A percentile compares a stretch with the other conserved stretches of the same genome.
Conservation (phyloP, 2,888 invertebrate genomes). For the Nipponacmea schrenckii region DNA sequence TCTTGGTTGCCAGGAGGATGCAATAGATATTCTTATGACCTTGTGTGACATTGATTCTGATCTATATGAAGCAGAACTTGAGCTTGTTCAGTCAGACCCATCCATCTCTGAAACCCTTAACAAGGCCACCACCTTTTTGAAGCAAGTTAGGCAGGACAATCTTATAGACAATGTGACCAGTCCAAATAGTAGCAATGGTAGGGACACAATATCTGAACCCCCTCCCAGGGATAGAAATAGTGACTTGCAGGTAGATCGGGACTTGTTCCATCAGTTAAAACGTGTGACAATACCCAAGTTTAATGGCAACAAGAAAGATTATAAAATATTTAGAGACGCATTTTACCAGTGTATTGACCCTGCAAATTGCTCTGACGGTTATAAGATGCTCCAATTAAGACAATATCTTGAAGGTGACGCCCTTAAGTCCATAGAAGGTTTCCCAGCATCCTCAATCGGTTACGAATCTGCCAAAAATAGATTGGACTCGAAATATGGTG, state of each 20-base stretch:
- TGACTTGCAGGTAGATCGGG: neutral
- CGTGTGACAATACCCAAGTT: no score
- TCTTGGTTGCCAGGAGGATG: neutral
- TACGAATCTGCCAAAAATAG: neutral
- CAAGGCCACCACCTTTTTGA: no score
- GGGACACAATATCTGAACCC: no score
- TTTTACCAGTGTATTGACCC: neutral
- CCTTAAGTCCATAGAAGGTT: neutral
- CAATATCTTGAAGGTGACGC: neutral
- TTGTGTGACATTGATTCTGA: neutral
- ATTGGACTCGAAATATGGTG: no score
- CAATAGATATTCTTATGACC: neutral
- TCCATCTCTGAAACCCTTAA: no score
- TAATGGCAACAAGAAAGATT: neutral
- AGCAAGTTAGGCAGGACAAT: no score
- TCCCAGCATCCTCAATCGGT: neutral
- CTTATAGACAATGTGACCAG: no score
- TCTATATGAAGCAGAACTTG: neutral
- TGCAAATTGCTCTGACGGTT: neutral
- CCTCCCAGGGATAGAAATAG: no score
- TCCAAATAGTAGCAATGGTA: no score
- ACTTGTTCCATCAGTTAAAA: neutral
- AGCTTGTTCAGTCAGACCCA: neutral
- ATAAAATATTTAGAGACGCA: neutral
- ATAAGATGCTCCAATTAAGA: neutral